These are phyloP conservation scores for Leptocoma aspasia DNA, from an alignment of 2,113 vertebrate species.

Conservation along the genomic window DNA sequence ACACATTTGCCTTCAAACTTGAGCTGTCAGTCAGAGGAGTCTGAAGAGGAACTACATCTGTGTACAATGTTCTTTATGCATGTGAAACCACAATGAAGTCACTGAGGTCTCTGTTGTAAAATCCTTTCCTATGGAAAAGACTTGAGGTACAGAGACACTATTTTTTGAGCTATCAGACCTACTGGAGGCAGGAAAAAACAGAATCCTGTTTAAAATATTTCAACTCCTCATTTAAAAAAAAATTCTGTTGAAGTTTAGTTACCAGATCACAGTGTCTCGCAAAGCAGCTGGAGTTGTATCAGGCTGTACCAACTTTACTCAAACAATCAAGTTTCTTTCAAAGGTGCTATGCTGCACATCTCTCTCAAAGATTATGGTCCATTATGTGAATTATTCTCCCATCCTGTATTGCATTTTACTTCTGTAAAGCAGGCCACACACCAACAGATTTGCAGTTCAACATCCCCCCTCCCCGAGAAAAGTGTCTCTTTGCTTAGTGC, in stretches of 20 bases:
- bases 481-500: not conserved
- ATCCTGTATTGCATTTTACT: not conserved
- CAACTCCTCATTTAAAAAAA: not conserved
- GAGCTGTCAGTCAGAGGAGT: not conserved
- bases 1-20: not conserved
- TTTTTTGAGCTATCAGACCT: not conserved
- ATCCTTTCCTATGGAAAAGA: not conserved
- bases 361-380: not conserved
- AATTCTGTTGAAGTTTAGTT: not conserved
- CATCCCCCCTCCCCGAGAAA: not conserved
- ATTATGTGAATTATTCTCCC: not conserved
- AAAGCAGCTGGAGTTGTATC: not conserved
- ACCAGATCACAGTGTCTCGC: not conserved
- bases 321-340: not conserved
- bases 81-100: conserved; percentile 42
- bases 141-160: not conserved
- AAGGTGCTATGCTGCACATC: not conserved
- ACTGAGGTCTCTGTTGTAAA: not conserved
- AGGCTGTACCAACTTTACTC: not conserved
- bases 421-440: not conserved
- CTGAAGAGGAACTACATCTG: not conserved
- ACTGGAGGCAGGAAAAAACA: not conserved
- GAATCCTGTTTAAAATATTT: not conserved
- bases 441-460: not conserved
- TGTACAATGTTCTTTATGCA: not conserved